Evolutionary conservation across 2,888 invertebrate genomes (phyloP).

Genomic region (Parnassius glacialis): DNA sequence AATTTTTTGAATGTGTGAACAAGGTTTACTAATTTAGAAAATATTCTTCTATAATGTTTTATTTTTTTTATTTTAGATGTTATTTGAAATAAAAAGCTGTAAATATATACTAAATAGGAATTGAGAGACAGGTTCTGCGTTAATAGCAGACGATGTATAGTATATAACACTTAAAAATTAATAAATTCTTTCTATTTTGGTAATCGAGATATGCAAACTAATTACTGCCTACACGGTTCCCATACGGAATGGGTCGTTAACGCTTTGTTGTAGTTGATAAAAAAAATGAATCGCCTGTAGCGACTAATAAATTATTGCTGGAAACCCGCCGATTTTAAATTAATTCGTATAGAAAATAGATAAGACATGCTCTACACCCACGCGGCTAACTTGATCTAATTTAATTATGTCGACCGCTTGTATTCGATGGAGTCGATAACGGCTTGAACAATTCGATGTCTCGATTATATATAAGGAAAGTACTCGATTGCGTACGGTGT

Average conservation of each 20-base stretch:
- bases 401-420: slow-evolving; percentile 20
- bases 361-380: slow-evolving; percentile 34
- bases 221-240: slow-evolving; percentile 24
- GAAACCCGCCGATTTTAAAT: slow-evolving; percentile 57
- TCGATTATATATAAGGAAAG: slow-evolving; percentile 24
- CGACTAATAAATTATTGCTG: slow-evolving; percentile 53
- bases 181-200: slow-evolving; percentile 21
- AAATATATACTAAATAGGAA: no score
- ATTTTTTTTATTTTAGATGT: no score
- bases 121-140: no score
- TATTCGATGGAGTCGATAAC: slow-evolving; percentile 21
- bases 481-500: slow-evolving; percentile 18
- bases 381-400: slow-evolving; percentile 25
- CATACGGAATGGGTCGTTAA: slow-evolving; percentile 21
- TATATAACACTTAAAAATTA: slow-evolving; percentile 16
- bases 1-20: no score
- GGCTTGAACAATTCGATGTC: slow-evolving; percentile 24
- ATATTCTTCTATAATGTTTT: no score
- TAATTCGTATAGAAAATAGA: slow-evolving; percentile 47
- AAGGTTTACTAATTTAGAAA: no score
- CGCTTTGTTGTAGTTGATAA: slow-evolving; percentile 23
- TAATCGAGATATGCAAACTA: slow-evolving; percentile 20
- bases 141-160: not conserved
- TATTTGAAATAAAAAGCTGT: no score
- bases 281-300: slow-evolving; percentile 39